Evolutionary conservation across 1,140 invertebrate species (phyloP).

Genomic region (Drosophila ohnishii): DNA sequence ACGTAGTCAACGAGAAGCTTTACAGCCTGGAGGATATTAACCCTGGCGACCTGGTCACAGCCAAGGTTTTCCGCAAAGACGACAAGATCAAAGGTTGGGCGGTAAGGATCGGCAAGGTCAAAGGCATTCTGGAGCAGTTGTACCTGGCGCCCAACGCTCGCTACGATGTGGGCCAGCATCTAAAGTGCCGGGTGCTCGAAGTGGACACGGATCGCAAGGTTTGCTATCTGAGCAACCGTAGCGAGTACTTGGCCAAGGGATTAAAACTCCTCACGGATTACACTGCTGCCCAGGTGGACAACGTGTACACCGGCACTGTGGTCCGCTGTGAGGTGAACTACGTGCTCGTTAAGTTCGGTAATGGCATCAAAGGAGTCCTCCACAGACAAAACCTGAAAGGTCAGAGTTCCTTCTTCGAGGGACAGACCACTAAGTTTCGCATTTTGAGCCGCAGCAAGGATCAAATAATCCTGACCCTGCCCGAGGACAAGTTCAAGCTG

Average conservation of each 20-base stretch:
- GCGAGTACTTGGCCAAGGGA: slow-evolving; percentile 84
- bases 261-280: slow-evolving; percentile 84
- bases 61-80: slow-evolving; percentile 80
- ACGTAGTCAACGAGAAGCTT: slow-evolving; percentile 84
- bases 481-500: slow-evolving; percentile 69
- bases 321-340: slow-evolving; percentile 83
- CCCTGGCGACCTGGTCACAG: slow-evolving; percentile 84
- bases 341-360: slow-evolving; percentile 86
- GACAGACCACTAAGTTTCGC: slow-evolving; percentile 84
- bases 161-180: slow-evolving; percentile 52
- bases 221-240: slow-evolving; percentile 84
- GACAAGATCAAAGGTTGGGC: slow-evolving; percentile 75
- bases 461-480: slow-evolving; percentile 61
- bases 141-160: slow-evolving; percentile 56
- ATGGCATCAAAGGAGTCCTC: slow-evolving; percentile 85
- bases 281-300: slow-evolving; percentile 83
- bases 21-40: slow-evolving; percentile 84
- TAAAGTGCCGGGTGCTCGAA: slow-evolving; percentile 84
- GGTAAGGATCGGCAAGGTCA: slow-evolving; percentile 68
- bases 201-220: slow-evolving; percentile 77
- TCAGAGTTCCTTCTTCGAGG: slow-evolving; percentile 84
- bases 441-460: slow-evolving; percentile 55
- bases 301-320: slow-evolving; percentile 85
- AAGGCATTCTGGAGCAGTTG: slow-evolving; percentile 70
- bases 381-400: slow-evolving; percentile 84